Conservation (phyloP, 1,140 invertebrate species). For the Drosophila miranda region DNA sequence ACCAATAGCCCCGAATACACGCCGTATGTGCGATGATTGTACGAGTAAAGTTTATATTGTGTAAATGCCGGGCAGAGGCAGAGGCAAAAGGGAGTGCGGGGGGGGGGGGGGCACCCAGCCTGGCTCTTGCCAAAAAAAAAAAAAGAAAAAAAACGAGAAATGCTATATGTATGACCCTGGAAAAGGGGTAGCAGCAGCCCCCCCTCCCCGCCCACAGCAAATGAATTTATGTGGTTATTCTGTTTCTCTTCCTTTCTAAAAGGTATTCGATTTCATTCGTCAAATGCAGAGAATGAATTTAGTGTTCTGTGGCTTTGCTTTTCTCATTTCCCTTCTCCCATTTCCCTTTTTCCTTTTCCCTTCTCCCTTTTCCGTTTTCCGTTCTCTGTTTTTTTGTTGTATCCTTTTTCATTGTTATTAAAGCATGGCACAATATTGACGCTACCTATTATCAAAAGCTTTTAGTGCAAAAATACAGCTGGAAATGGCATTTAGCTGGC, state of each 20-base stretch:
- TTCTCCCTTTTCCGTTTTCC: slow-evolving; percentile 39
- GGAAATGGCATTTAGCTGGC: slow-evolving; percentile 46
- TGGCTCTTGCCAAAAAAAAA: slow-evolving; percentile 24
- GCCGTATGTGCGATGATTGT: slow-evolving; percentile 43
- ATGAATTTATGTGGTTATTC: slow-evolving; percentile 70
- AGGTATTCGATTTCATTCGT: slow-evolving; percentile 67
- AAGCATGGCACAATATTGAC: slow-evolving; percentile 68
- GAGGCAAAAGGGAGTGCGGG: not conserved
- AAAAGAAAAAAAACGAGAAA: not conserved
- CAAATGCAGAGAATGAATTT: slow-evolving; percentile 64
- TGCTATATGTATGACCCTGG: slow-evolving; percentile 38
- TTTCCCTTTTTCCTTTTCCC: slow-evolving; percentile 19
- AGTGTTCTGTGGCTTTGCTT: slow-evolving; percentile 31
- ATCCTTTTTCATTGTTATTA: slow-evolving; percentile 45
- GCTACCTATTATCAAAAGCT: slow-evolving; percentile 73
- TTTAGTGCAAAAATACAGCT: slow-evolving; percentile 65
- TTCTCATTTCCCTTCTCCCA: slow-evolving; percentile 43
- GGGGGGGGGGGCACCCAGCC: slow-evolving; percentile 9
- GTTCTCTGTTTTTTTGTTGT: slow-evolving; percentile 10
- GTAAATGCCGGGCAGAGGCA: slow-evolving; percentile 53
- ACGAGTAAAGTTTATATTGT: slow-evolving; percentile 71
- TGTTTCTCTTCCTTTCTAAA: slow-evolving; percentile 29
- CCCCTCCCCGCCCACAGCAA: slow-evolving; percentile 25
- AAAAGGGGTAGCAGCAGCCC: slow-evolving; percentile 53
- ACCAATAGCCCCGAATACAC: slow-evolving; percentile 31